Evolutionary conservation across 1,140 invertebrate species (phyloP), one percentile per base, ranked within the genome.

Genomic region (Coelopa frigida): DNA sequence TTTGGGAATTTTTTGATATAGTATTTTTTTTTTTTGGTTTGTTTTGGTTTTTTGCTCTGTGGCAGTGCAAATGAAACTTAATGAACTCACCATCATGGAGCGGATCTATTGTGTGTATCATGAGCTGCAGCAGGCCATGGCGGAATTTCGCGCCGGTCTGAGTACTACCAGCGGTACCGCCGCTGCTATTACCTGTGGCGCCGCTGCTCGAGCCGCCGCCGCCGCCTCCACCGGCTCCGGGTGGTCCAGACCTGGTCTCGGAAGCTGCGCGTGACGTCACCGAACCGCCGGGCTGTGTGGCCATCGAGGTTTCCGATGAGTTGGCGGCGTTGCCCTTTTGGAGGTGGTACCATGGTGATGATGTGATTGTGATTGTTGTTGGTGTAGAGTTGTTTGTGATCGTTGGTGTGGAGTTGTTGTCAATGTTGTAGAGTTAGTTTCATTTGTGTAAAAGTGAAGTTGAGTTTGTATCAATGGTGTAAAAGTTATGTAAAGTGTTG

Each of bases 71-170:
- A 45, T 61, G 57, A 58, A 61, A 61, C 62, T 59, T 63, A 64
- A 67, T 61, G 60, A 76, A 83, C 83, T 88, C 82, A 94, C 90
- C 91, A 80, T 96, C 92, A 78, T 94, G 89, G 75, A 97, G 83
- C 51, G 93, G 93, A 78, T 97, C 93, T 75, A 97, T 94, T 64
- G 92, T 94, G 75, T 97, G 93, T 68, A 97, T 95, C 92, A 98
- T 97, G 66, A 97, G 85, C 74, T 97, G 93, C 58, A 98, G 81
- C 59, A 97, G 82, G 59, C 94, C 94, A 75, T 95, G 92, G 51
- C 94, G 79, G 75, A 93, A 93, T 77, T 93, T 91, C 68, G 85
- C 86, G 59, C 74, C 76, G 29, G 78, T 70, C 56, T 78, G 59
- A 73, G 76, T 70, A 66, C 62, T 66, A 69, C 71, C 72, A 72